These are phyloP conservation scores for Meteorus cinctellus DNA, from an alignment of 2,888 invertebrate genomes.

Conservation along the genomic window DNA sequence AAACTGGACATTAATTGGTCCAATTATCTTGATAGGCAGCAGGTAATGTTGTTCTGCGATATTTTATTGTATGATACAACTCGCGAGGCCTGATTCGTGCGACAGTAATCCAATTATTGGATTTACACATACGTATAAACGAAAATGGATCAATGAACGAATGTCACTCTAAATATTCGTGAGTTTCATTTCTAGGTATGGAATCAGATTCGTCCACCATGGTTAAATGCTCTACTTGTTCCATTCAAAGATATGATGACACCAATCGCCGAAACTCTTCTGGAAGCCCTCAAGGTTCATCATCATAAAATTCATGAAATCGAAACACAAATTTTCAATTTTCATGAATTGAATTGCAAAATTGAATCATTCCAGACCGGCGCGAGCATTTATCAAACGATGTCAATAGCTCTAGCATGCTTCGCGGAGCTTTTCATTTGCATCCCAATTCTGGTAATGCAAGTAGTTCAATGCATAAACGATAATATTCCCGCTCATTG, in stretches of 20 bases:
- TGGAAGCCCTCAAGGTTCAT: conserved; percentile 77
- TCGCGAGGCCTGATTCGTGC: background rate
- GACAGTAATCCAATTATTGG: conserved; percentile 3
- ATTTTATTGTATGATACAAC: background rate
- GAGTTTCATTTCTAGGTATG: conserved; percentile 78
- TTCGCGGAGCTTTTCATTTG: conserved; percentile 82
- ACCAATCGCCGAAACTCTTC: conserved; percentile 80
- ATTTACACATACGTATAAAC: background rate
- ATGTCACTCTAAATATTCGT: background rate
- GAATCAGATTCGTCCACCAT: conserved; percentile 86
- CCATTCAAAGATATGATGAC: conserved; percentile 79
- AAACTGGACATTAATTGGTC: conserved; percentile 81
- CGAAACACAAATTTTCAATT: background rate
- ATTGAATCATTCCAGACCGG: conserved; percentile 75
- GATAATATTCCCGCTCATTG: conserved; percentile 82
- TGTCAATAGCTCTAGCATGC: conserved; percentile 83
- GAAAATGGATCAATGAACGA: conserved; percentile 15
- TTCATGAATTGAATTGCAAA: background rate
- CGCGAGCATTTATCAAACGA: conserved; percentile 87
- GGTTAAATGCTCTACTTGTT: conserved; percentile 83
- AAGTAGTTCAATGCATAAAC: conserved; percentile 77
- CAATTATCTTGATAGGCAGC: conserved; percentile 83
- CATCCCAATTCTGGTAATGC: conserved; percentile 77
- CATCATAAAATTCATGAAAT: background rate
- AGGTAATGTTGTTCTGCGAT: conserved; percentile 73